Evolutionary conservation across 92 coral and sea anemone species (phyloP).

Genomic region (Actinernus sp.): DNA sequence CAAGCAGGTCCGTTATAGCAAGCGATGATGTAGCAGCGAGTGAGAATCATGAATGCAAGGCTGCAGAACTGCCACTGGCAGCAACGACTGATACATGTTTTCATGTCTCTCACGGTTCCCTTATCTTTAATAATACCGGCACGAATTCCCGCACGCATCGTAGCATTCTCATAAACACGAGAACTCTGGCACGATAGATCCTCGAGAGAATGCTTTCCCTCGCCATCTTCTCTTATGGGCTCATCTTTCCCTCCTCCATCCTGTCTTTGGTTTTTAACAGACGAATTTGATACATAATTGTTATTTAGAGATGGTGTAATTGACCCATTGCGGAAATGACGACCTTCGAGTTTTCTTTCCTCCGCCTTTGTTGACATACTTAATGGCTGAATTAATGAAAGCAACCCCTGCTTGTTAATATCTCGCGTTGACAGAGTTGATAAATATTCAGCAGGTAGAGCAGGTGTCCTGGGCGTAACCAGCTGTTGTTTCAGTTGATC

Average conservation of each 20-base stretch:
- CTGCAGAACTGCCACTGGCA: conserved; percentile 93
- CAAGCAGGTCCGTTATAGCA: conserved; percentile 76
- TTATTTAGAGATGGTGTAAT: conserved; percentile 83
- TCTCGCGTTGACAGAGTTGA: conserved; percentile 30
- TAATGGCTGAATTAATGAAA: conserved; percentile 66
- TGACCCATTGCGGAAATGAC: conserved; percentile 47
- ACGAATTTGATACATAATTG: conserved; percentile 1
- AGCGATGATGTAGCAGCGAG: conserved; percentile 84
- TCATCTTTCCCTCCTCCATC: too few relatives aligned
- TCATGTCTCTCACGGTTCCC: conserved; percentile 83
- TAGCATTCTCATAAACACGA: conserved; percentile 68
- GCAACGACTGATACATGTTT: conserved; percentile 85
- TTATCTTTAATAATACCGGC: conserved; percentile 87
- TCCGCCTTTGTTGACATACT: conserved; percentile 65
- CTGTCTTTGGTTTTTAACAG: background rate
- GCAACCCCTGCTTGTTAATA: conserved; percentile 23
- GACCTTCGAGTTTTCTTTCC: too few relatives aligned
- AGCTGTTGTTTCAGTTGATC: background rate
- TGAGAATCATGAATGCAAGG: conserved; percentile 87
- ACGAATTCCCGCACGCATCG: conserved; percentile 83
- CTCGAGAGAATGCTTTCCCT: background rate
- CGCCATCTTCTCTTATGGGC: background rate
- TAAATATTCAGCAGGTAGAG: conserved; percentile 51
- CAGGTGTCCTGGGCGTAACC: conserved; percentile 41
- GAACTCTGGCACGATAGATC: conserved; percentile 47